These are phyloP conservation scores for Schizotus pectinicornis DNA, from an alignment of 2,888 invertebrate genomes.

Conservation along the genomic window DNA sequence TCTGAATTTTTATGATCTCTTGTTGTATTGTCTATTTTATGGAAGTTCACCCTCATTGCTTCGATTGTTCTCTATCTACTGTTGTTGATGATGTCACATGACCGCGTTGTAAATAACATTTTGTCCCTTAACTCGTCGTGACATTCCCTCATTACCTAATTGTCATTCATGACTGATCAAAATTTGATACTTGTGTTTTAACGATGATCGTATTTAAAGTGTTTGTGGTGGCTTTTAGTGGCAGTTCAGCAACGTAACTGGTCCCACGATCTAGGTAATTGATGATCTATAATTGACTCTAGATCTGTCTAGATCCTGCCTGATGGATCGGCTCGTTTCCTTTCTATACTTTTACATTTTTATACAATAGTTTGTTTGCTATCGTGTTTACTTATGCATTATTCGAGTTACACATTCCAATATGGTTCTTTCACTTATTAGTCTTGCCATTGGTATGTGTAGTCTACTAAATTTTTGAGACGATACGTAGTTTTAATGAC, in stretches of 20 bases:
- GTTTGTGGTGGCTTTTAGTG: constrained; percentile 62
- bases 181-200: constrained; percentile 11
- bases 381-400: constrained; percentile 37
- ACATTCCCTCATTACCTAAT: constrained; percentile 39
- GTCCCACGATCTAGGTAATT: constrained; percentile 68
- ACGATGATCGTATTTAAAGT: constrained; percentile 24
- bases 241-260: constrained; percentile 68
- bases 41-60: background rate
- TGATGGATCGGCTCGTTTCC: constrained; percentile 55
- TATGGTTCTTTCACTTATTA: constrained; percentile 28
- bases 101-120: constrained; percentile 8
- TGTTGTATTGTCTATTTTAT: constrained; percentile 2
- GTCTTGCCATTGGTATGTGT: constrained; percentile 30
- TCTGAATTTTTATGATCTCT: background rate
- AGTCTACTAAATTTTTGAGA: constrained; percentile 16
- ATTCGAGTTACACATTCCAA: constrained; percentile 40
- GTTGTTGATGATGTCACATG: background rate
- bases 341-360: constrained; percentile 35
- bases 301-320: constrained; percentile 59
- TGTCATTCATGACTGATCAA: constrained; percentile 28
- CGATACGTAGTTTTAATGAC: constrained; percentile 30
- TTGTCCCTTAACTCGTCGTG: constrained; percentile 29
- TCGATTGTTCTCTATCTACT: background rate
- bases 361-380: constrained; percentile 45
- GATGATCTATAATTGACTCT: constrained; percentile 53